Evolutionary conservation across 2,113 vertebrate genomes (phyloP), one percentile per base, ranked within the genome.

Genomic region (Plestiodon gilberti): DNA sequence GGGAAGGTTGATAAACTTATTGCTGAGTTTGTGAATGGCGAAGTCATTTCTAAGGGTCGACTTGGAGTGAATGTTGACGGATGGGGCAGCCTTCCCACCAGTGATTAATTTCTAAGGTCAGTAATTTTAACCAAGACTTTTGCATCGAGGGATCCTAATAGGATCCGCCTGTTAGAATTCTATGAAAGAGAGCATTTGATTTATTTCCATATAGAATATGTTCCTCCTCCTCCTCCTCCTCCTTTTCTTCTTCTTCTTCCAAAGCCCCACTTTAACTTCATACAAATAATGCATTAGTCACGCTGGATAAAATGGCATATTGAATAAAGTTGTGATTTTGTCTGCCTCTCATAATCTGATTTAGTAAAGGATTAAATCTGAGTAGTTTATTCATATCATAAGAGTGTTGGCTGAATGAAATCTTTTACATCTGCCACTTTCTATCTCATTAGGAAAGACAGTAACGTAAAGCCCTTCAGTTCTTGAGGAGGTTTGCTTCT

Each of bases 241-340:
- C 64, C n/a, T 7, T 7, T 78, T 61, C 25, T 33, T 64, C 25
- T 59, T 20, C 18, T 52, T 94, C 95, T 96, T 94, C 95, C 90
- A 94, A 95, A 0, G 91, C 89, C 92, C 91, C 94, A 93, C 96
- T 96, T 97, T 96, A 96, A 96, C 95, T 96, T 95, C 91, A 94
- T 96, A 96, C 94, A 95, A 96, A 96, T 96, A 96, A 96, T 94
- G 89, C 92, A 96, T 97, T 97, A 96, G 96, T 97, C 96, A 97
- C 95, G 89, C 89, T 83, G 94, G 93, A 95, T 96, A 96, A 94
- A 96, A 96, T 96, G 94, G 95, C 43, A 93, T 92, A 89, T 93
- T 96, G 94, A 95, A 95, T 95, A 92, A 96, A 96, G 92, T 95
- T 95, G 93, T 94, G 95, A 96, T 95, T 96, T 95, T 96, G 90